Evolutionary conservation across 2,888 invertebrate species (phyloP).

Genomic region (Marronus borbonicus): DNA sequence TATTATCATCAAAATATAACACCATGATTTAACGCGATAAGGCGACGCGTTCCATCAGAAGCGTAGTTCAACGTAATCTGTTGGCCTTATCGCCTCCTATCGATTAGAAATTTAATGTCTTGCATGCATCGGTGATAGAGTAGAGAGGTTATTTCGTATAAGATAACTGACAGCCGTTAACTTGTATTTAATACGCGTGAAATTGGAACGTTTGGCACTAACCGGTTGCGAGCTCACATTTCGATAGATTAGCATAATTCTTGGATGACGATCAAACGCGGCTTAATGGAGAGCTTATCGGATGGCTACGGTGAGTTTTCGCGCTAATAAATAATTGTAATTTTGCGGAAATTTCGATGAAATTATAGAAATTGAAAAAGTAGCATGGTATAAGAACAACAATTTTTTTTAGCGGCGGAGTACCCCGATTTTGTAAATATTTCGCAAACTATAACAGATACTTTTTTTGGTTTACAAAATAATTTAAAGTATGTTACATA

Average conservation of each 20-base stretch:
- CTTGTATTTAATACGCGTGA: slow-evolving; percentile 26
- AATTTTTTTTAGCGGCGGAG: too few species aligned
- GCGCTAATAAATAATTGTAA: too few species aligned
- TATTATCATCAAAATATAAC: too few species aligned
- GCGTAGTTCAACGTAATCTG: background rate
- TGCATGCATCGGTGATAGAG: background rate
- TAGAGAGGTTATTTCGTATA: background rate
- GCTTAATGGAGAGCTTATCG: too few species aligned
- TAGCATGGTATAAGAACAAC: too few species aligned
- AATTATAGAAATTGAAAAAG: too few species aligned
- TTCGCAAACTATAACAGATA: too few species aligned
- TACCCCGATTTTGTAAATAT: too few species aligned
- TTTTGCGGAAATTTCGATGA: too few species aligned
- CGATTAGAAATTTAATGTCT: slow-evolving; percentile 14
- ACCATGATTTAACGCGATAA: background rate
- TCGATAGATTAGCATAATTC: slow-evolving; percentile 40
- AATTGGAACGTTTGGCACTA: slow-evolving; percentile 30
- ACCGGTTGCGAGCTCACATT: slow-evolving; percentile 31
- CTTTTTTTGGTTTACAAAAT: too few species aligned
- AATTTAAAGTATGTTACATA: too few species aligned
- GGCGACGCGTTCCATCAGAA: background rate
- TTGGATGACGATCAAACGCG: slow-evolving; percentile 24
- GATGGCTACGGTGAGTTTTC: too few species aligned
- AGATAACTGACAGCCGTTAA: slow-evolving; percentile 22
- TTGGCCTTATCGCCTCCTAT: background rate